These are phyloP conservation scores for Mythimna ferrago DNA, from an alignment of 2,888 invertebrate genomes.

Conservation along the genomic window DNA sequence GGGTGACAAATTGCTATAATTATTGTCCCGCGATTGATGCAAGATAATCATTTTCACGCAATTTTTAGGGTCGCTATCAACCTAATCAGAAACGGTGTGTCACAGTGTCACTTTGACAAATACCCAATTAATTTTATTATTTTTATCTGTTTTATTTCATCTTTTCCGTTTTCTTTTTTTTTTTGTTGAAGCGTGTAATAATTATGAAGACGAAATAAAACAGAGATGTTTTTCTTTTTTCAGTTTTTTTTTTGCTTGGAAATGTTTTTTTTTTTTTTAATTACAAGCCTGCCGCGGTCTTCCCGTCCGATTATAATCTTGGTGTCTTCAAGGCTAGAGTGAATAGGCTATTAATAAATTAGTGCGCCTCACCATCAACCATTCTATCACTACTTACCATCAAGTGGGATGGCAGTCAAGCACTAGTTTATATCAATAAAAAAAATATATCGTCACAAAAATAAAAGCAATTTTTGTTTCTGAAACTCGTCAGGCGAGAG, in stretches of 20 bases:
- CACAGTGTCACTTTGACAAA: conserved; percentile 80
- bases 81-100: conserved; percentile 76
- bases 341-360: no score
- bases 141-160: conserved; percentile 67
- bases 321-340: no score
- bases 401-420: no score
- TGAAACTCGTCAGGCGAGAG: no score
- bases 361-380: no score
- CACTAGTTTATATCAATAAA: no score
- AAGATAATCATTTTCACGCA: conserved; percentile 80
- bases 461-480: no score
- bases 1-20: conserved; percentile 84
- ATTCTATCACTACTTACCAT: no score
- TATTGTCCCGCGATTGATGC: conserved; percentile 74
- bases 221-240: background rate
- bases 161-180: conserved; percentile 39
- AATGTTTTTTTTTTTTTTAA: background rate
- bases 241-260: background rate
- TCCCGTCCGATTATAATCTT: no score
- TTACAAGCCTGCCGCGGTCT: background rate
- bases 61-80: conserved; percentile 77
- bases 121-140: conserved; percentile 78
- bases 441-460: no score
- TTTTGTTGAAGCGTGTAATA: conserved; percentile 14
- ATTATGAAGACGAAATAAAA: conserved; percentile 9